Conservation (phyloP, 2,888 invertebrate species). For the Aleiodes testaceus region DNA sequence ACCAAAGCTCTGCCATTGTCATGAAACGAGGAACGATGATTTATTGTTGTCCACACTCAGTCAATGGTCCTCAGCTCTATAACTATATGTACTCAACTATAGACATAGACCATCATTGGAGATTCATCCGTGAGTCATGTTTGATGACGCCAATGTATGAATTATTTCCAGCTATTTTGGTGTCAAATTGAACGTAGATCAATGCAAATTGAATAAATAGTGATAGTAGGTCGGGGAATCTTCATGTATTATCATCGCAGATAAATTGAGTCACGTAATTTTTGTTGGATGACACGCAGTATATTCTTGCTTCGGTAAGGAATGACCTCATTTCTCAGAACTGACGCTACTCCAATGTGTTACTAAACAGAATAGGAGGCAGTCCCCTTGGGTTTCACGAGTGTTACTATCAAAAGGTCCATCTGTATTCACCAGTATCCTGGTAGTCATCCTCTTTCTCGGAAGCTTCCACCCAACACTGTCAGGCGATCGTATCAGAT, state of each 20-base stretch:
- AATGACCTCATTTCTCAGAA: constrained; percentile 50
- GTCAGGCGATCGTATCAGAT: constrained; percentile 65
- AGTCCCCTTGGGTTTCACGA: constrained; percentile 55
- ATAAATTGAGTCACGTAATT: constrained; percentile 36
- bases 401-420: constrained; percentile 63
- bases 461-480: constrained; percentile 48
- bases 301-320: constrained; percentile 42
- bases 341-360: constrained; percentile 46
- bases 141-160: background rate
- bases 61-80: constrained; percentile 39
- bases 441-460: constrained; percentile 53
- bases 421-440: constrained; percentile 69
- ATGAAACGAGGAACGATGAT: constrained; percentile 51
- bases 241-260: background rate
- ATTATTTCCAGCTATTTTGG: constrained; percentile 32
- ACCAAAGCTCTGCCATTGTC: constrained; percentile 43
- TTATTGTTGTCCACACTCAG: constrained; percentile 48
- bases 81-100: constrained; percentile 42
- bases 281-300: constrained; percentile 21
- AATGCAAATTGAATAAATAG: background rate
- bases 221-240: background rate
- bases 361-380: constrained; percentile 48
- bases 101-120: constrained; percentile 15
- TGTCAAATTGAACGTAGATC: background rate
- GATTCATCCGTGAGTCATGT: constrained; percentile 26